Evolutionary conservation across 1,140 invertebrate genomes (phyloP), one percentile per base, ranked within the genome.

Genomic region (Drosophila takahashii): DNA sequence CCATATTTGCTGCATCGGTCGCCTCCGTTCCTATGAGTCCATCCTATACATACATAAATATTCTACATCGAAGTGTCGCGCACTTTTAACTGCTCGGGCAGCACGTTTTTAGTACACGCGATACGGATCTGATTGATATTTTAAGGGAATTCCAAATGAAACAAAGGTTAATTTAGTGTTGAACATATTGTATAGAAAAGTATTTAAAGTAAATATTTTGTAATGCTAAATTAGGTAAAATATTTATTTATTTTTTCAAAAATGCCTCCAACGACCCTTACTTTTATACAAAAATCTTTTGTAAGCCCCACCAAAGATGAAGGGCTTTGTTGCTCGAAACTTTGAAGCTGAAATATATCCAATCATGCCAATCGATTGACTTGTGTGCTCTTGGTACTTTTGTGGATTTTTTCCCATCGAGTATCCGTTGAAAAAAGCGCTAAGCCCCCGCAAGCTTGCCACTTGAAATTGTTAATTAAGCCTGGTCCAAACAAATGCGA

Each of bases 51-150:
- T 22, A 44, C 10, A 9, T 0, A 10, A 5, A 4, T 29, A 29
- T 6, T 5, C 15, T 48, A 3, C 15, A 15, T 44, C 6, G 7
- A 53, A 57, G 42, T 57, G 47, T 29, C 34, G n/a, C 34, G 18
- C 22, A 2, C 54, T 67, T 64, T 42, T 15, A 27, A 47, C 48
- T 32, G 42, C n/a, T 34, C 18, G 57, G 45, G 34, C 45, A 71
- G 50, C 83, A 87, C 79, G 79, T 79, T 87, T 77, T 73, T 60
- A 61, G 65, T 16, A 70, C 78, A 87, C 75, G 70, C 60, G 81
- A 76, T 71, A 42, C 34, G 22, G 10, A 37, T 39, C 8, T 42
- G 32, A 60, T 32, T 6, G 53, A 47, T 58, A 22, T 16, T 50
- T 32, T 13, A 50, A 6, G n/a, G 2, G 45, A 4, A 0, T 27